phyloP scores from a whole-genome alignment of 2,113 vertebrate species.

The Aptenodytes patagonicus region DNA sequence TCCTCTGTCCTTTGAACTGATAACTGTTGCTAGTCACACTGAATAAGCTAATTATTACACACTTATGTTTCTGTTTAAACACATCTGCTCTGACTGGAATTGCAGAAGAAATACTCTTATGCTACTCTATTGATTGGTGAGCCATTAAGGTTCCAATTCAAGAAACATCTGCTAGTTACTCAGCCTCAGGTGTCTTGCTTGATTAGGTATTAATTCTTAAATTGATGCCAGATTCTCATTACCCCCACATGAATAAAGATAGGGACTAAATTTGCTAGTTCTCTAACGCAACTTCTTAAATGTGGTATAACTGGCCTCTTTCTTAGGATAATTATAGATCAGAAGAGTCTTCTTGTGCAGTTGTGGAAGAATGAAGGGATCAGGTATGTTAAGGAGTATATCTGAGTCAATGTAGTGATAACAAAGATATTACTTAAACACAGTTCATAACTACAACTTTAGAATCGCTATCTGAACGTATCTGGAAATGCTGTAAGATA shows the following conservation, averaged over 20 bases:
- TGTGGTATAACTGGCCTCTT: not conserved
- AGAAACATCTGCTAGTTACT: constrained; percentile 46
- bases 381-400: not conserved
- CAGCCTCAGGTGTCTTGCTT: constrained; percentile 40
- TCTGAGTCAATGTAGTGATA: not conserved
- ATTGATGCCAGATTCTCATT: constrained; percentile 45
- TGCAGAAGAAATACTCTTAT: constrained; percentile 16
- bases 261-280: not conserved
- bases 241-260: constrained; percentile 10
- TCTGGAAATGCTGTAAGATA: not conserved
- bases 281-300: not conserved
- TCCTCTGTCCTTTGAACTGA: not conserved
- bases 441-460: not conserved
- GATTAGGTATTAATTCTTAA: constrained; percentile 58
- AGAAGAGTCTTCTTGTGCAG: not conserved
- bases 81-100: constrained; percentile 13
- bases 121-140: constrained; percentile 4
- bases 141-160: constrained; percentile 42
- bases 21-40: constrained; percentile 20
- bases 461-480: not conserved
- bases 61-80: constrained; percentile 27
- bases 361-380: not conserved
- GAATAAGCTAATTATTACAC: constrained; percentile 27
- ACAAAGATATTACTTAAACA: not conserved
- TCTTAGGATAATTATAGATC: not conserved